Percentiles rank a stretch among this genome's conserved stretches.
Conservation (phyloP, 2,888 invertebrate species). For the Galeopsomyia nigrocyanea region DNA sequence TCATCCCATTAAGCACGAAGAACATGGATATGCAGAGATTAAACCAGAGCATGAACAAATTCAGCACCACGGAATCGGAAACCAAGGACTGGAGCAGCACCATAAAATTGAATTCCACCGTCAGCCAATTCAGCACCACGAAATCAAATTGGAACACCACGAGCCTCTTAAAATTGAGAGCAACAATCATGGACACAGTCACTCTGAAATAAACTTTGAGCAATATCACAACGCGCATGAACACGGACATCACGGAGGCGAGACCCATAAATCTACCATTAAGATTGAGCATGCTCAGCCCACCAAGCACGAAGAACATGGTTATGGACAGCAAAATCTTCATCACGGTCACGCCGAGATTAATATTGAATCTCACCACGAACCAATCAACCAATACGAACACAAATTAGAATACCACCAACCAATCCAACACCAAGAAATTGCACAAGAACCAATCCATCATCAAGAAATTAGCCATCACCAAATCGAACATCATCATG, state of each 20-base stretch:
- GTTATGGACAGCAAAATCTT: background rate
- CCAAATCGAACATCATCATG: background rate
- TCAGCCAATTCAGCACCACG: background rate
- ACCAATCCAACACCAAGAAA: background rate
- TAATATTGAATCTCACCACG: background rate
- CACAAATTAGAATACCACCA: background rate
- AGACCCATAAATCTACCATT: too few relatives aligned
- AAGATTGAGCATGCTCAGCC: background rate
- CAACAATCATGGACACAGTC: too few relatives aligned
- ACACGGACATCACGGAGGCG: too few relatives aligned
- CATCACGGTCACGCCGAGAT: background rate
- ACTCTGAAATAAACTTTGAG: too few relatives aligned
- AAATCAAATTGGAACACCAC: background rate
- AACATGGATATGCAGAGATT: constrained; percentile 1
- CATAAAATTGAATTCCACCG: background rate
- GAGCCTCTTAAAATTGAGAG: background rate
- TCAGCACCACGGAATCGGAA: background rate
- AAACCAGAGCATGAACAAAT: background rate
- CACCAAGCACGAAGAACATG: background rate
- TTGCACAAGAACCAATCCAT: background rate
- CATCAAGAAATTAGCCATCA: constrained; percentile 1
- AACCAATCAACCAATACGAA: background rate
- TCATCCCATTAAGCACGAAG: background rate
- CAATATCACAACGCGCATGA: too few relatives aligned
- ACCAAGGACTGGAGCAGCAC: background rate